Conservation (phyloP, 2,888 invertebrate genomes). For the Callimorpha dominula region DNA sequence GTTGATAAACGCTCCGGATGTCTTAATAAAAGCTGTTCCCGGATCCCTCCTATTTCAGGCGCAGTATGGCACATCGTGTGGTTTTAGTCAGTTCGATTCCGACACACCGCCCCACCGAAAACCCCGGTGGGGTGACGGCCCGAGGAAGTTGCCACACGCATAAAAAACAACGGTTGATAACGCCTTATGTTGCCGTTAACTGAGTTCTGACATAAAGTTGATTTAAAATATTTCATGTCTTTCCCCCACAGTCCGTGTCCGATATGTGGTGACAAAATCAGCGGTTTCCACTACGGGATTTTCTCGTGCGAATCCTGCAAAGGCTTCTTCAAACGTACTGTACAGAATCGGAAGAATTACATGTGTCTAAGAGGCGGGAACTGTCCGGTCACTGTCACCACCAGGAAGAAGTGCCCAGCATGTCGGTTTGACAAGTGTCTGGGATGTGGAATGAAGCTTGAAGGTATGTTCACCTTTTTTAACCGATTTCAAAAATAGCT, state of each 20-base stretch:
- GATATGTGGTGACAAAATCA: slow-evolving; percentile 98
- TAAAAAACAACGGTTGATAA: too few relatives aligned
- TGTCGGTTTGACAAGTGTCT: slow-evolving; percentile 98
- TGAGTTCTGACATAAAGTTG: too few relatives aligned
- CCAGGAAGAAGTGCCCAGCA: slow-evolving; percentile 98
- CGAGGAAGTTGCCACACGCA: too few relatives aligned
- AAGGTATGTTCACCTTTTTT: slow-evolving; percentile 86
- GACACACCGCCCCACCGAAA: too few relatives aligned
- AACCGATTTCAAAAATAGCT: too few relatives aligned
- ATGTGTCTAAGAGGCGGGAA: slow-evolving; percentile 96
- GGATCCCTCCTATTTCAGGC: too few relatives aligned
- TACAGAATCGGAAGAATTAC: slow-evolving; percentile 99
- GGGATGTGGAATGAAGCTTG: slow-evolving; percentile 98
- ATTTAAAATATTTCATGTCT: background rate
- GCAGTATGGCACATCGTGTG: too few relatives aligned
- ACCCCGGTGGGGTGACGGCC: too few relatives aligned
- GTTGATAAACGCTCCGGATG: too few relatives aligned
- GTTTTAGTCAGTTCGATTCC: too few relatives aligned
- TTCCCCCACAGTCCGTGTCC: slow-evolving; percentile 93
- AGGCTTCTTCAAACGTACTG: slow-evolving; percentile 99
- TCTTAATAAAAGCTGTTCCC: too few relatives aligned
- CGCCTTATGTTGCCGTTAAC: too few relatives aligned
- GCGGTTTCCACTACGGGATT: slow-evolving; percentile 99
- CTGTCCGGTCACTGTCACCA: slow-evolving; percentile 97
- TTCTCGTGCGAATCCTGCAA: slow-evolving; percentile 99